Evolutionary conservation across 2,797 vertebrate genomes (phyloP).

Genomic region (Spondyliosoma cantharus): DNA sequence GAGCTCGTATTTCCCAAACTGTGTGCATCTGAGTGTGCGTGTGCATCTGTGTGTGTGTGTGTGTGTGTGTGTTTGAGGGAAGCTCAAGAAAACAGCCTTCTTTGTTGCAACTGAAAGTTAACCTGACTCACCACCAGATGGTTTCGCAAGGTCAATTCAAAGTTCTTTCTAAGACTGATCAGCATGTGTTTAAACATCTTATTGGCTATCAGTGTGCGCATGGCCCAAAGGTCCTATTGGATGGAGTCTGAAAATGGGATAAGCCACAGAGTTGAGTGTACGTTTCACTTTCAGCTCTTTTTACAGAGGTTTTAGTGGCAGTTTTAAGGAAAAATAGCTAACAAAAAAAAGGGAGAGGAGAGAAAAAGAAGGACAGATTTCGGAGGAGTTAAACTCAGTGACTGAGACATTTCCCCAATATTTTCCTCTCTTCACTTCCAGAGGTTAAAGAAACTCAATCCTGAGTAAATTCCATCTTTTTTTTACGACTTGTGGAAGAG

Average conservation of each 20-base stretch:
- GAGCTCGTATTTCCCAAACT: constrained; percentile 22
- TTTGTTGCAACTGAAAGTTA: background rate
- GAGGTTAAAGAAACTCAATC: constrained; percentile 75
- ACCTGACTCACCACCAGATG: no score
- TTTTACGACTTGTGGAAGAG: constrained; percentile 78
- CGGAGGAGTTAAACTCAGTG: constrained; percentile 45
- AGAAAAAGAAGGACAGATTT: constrained; percentile 42
- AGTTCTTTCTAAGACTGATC: background rate
- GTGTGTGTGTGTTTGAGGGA: constrained; percentile 1
- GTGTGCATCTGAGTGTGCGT: constrained; percentile 10
- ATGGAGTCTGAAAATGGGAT: background rate
- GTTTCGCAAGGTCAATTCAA: no score
- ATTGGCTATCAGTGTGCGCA: background rate
- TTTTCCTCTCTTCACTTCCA: constrained; percentile 74
- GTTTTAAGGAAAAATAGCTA: background rate
- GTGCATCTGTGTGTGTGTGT: constrained; percentile 12
- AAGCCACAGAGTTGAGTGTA: background rate
- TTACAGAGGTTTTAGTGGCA: background rate
- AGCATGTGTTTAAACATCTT: constrained; percentile 16
- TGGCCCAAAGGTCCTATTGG: background rate
- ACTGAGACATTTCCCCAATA: constrained; percentile 63
- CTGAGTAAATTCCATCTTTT: constrained; percentile 59
- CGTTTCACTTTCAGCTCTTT: background rate
- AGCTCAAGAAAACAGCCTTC: constrained; percentile 13
- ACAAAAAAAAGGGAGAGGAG: background rate